phyloP scores from a whole-genome alignment of 2,888 invertebrate genomes.

The Taphrorychus bicolor region DNA sequence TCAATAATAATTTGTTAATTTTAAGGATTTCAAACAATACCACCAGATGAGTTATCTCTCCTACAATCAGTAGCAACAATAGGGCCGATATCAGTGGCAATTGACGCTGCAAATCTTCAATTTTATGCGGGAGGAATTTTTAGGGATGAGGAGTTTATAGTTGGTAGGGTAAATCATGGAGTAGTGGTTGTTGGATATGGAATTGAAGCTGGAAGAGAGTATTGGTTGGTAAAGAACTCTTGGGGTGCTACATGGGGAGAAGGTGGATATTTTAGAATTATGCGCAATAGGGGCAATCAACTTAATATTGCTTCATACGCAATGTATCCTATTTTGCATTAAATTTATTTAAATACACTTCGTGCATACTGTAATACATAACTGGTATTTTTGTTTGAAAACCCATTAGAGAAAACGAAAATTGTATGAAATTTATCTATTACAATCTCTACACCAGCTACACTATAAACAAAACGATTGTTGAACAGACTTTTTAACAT shows the following conservation, averaged over 20 bases:
- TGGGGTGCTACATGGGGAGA: slow-evolving; percentile 60
- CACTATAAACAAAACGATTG: neutral
- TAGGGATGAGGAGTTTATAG: slow-evolving; percentile 73
- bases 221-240: slow-evolving; percentile 73
- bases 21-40: slow-evolving; percentile 22
- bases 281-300: slow-evolving; percentile 63
- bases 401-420: neutral
- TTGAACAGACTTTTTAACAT: neutral
- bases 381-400: neutral
- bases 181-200: slow-evolving; percentile 82
- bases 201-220: slow-evolving; percentile 64
- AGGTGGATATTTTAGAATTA: slow-evolving; percentile 46
- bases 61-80: slow-evolving; percentile 67
- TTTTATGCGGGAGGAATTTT: slow-evolving; percentile 81
- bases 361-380: neutral
- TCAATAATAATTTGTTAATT: neutral
- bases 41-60: slow-evolving; percentile 37
- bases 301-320: slow-evolving; percentile 82
- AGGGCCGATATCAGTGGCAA: slow-evolving; percentile 85
- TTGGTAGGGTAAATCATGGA: slow-evolving; percentile 76
- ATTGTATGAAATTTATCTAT: no score
- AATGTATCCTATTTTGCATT: slow-evolving; percentile 73
- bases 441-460: neutral
- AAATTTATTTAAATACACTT: neutral
- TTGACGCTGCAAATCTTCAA: slow-evolving; percentile 83